Percentiles rank a stretch among this genome's conserved stretches.
phyloP scores from a whole-genome alignment of 2,888 invertebrate genomes.

The Criorhina ranunculi region DNA sequence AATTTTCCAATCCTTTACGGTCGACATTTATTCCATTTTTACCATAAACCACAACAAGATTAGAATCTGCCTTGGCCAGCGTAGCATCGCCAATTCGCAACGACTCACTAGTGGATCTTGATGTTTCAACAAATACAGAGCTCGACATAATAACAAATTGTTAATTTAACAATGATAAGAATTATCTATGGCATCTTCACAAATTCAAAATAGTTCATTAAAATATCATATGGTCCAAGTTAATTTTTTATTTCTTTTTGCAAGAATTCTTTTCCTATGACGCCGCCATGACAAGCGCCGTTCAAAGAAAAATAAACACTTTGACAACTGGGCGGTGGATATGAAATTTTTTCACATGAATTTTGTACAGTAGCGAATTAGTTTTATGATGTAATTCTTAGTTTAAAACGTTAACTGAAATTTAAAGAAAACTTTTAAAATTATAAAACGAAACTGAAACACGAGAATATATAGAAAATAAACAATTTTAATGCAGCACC shows the following conservation, averaged over 20 bases:
- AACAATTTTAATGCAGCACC: slow-evolving; percentile 60
- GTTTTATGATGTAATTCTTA: slow-evolving; percentile 1
- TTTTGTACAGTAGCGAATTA: not conserved
- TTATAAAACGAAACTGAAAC: slow-evolving; percentile 24
- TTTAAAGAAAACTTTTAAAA: slow-evolving; percentile 9
- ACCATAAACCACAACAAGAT: slow-evolving; percentile 92
- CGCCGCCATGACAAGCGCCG: slow-evolving; percentile 75
- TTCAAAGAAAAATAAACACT: slow-evolving; percentile 74
- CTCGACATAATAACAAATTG: slow-evolving; percentile 81
- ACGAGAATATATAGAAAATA: slow-evolving; percentile 41
- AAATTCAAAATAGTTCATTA: slow-evolving; percentile 1
- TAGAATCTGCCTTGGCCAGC: slow-evolving; percentile 79
- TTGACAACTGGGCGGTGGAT: slow-evolving; percentile 67
- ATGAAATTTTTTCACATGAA: slow-evolving; percentile 31
- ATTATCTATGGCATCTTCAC: slow-evolving; percentile 31
- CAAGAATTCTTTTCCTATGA: slow-evolving; percentile 44
- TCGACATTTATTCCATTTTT: slow-evolving; percentile 95
- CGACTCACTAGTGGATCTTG: slow-evolving; percentile 55
- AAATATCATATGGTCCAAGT: slow-evolving; percentile 17
- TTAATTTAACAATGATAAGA: slow-evolving; percentile 2
- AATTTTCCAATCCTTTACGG: slow-evolving; percentile 90
- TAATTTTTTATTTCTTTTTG: slow-evolving; percentile 8
- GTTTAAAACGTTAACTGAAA: slow-evolving; percentile 20
- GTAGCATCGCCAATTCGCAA: slow-evolving; percentile 45
- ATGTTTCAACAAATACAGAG: slow-evolving; percentile 82